Evolutionary conservation across 2,113 vertebrate species (phyloP).

Genomic region (Tauraco erythrolophus): DNA sequence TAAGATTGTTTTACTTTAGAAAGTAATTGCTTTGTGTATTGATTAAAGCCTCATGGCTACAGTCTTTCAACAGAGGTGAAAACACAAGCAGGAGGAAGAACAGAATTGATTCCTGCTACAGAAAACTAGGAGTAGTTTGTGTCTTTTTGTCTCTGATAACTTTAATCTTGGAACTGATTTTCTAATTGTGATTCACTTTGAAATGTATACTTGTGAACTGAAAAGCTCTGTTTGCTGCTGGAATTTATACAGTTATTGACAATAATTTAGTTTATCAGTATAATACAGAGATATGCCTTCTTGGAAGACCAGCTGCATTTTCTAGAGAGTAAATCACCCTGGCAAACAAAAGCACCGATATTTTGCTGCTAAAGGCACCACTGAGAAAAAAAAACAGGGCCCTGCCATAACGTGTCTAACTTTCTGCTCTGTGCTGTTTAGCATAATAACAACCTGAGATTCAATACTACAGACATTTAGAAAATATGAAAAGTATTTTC

Average conservation of each 20-base stretch:
- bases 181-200: not conserved
- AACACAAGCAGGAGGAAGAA: not conserved
- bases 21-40: slow-evolving; percentile 4
- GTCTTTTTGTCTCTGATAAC: not conserved
- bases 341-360: not conserved
- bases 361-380: not conserved
- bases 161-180: not conserved
- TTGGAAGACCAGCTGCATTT: not conserved
- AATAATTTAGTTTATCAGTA: not conserved
- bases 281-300: not conserved
- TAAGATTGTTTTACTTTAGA: slow-evolving; percentile 38
- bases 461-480: not conserved
- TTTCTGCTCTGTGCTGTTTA: not conserved
- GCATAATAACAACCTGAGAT: not conserved
- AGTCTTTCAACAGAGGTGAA: not conserved
- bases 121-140: not conserved
- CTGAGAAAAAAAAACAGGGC: not conserved
- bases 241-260: not conserved
- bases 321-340: not conserved
- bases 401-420: not conserved
- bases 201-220: not conserved
- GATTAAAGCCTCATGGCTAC: not conserved
- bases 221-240: not conserved
- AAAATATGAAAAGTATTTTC: not conserved
- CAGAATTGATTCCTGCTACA: not conserved